Base-by-base conservation (phyloP, 92 coral and sea anemone genomes). In the Isaurus tuberculatus region DNA sequence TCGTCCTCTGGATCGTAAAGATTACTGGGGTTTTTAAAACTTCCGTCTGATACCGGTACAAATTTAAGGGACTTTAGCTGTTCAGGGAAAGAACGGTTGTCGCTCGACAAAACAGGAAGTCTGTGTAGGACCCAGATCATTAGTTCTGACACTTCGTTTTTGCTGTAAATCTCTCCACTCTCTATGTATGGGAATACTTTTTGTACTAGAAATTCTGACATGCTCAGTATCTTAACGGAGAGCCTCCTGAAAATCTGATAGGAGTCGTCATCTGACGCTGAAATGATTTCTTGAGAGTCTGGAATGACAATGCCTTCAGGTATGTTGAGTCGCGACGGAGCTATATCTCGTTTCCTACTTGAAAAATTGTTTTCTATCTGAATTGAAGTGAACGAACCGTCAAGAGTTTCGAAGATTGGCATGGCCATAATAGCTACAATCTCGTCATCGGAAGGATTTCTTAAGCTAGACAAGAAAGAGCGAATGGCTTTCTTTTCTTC, bases 121-220 rank as follows among this genome's bases (percentile, higher is more conserved):
- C 98, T 88, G 68, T 86, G 92, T 40, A 95, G 86, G 33, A 95
- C 95, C 98, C 98, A 95, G 37, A 91, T 85, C 98, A 95, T 95
- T 36, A 95, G 79, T n/a, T 81, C 87, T 15, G 98, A 84, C 25
- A 94, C 91, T 75, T 95, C 92, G 26, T 88, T 86, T 81, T 89
- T 67, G 66, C 88, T 74, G 73, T 95, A 95, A 57, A 94, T 85
- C 22, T 73, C 85, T 51, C 88, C 91, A 40, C 83, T 81, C 22
- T 86, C 86, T 72, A 95, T 86, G 83, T 92, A 86, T 7, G 98
- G 98, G 79, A 95, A 95, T 17, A 95, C 88, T 71, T 91, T 94
- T 46, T 90, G 91, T 23, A 91, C 80, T 73, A 95, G 68, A 55
- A 95, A 89, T 65, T 92, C 95, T 20, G 95, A 92, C 80, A 92